Percentiles rank a stretch among this genome's conserved stretches.
phyloP scores from a whole-genome alignment of 2,797 vertebrate genomes.

The Argentina silus region DNA sequence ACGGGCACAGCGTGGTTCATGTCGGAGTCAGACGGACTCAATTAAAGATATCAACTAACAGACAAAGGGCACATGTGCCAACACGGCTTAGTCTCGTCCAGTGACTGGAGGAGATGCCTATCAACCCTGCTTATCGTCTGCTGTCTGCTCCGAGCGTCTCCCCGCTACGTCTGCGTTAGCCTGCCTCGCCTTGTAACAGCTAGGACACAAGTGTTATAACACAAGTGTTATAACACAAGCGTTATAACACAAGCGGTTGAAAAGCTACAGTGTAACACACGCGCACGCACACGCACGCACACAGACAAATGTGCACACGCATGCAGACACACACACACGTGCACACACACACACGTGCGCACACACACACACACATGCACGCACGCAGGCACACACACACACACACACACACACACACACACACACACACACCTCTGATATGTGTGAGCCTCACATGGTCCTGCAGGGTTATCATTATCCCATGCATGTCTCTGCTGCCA shows the following conservation, averaged over 20 bases:
- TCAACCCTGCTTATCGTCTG: not conserved
- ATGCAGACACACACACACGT: too few species aligned
- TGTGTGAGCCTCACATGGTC: slow-evolving; percentile 50
- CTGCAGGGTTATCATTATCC: slow-evolving; percentile 66
- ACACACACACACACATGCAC: not conserved
- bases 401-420: too few species aligned
- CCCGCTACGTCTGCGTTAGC: not conserved
- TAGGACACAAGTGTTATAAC: not conserved
- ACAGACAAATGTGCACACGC: too few species aligned
- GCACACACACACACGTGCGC: not conserved
- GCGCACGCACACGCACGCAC: too few species aligned
- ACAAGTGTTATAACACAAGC: too few species aligned
- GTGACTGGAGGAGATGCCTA: not conserved
- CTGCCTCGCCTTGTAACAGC: not conserved
- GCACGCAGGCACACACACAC: not conserved
- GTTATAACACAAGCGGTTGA: too few species aligned
- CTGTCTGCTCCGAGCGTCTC: not conserved
- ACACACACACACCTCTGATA: not conserved
- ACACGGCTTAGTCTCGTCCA: not conserved
- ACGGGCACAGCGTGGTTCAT: too few species aligned
- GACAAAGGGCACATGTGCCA: slow-evolving; percentile 4
- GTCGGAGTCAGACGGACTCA: not conserved
- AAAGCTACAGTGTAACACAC: too few species aligned
- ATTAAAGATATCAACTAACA: slow-evolving; percentile 1
- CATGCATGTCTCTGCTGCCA: slow-evolving; percentile 54